These are phyloP conservation scores for Trichogramma pretiosum DNA, from an alignment of 1,140 invertebrate species.

Conservation along the genomic window DNA sequence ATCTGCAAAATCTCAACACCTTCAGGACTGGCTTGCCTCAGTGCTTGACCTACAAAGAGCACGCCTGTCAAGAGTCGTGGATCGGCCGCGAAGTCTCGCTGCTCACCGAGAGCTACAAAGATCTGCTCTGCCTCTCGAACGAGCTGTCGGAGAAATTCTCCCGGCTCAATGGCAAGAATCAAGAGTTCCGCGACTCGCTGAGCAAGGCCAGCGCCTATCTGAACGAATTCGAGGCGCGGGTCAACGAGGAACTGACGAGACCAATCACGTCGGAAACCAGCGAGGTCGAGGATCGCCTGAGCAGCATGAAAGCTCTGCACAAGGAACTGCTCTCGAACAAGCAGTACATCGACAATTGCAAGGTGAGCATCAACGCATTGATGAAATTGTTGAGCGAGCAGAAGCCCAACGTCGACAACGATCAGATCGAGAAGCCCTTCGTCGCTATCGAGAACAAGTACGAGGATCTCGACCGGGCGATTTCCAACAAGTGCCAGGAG, in stretches of 20 bases:
- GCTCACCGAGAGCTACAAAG: conserved; percentile 63
- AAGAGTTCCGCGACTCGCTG: conserved; percentile 73
- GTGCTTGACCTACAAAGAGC: conserved; percentile 66
- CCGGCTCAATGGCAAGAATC: conserved; percentile 65
- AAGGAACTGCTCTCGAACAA: conserved; percentile 81
- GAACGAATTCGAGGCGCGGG: conserved; percentile 68
- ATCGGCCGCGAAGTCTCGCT: conserved; percentile 63
- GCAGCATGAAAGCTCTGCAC: conserved; percentile 72
- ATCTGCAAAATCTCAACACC: conserved; percentile 71
- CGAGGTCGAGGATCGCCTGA: conserved; percentile 78
- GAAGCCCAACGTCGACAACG: conserved; percentile 65
- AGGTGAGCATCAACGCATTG: conserved; percentile 60
- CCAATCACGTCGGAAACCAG: conserved; percentile 77
- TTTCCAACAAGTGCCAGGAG: conserved; percentile 71
- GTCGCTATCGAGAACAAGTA: conserved; percentile 70
- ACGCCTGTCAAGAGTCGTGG: conserved; percentile 58
- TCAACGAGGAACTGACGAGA: conserved; percentile 67
- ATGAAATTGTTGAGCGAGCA: conserved; percentile 70
- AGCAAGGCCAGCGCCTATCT: conserved; percentile 79
- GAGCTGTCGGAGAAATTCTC: conserved; percentile 69
- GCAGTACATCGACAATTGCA: conserved; percentile 71
- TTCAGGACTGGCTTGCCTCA: conserved; percentile 74
- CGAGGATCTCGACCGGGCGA: conserved; percentile 58
- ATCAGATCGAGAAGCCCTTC: conserved; percentile 70
- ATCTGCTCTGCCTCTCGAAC: conserved; percentile 71